Evolutionary conservation across 2,888 invertebrate species (phyloP).

Genomic region (Tinea pellionella): DNA sequence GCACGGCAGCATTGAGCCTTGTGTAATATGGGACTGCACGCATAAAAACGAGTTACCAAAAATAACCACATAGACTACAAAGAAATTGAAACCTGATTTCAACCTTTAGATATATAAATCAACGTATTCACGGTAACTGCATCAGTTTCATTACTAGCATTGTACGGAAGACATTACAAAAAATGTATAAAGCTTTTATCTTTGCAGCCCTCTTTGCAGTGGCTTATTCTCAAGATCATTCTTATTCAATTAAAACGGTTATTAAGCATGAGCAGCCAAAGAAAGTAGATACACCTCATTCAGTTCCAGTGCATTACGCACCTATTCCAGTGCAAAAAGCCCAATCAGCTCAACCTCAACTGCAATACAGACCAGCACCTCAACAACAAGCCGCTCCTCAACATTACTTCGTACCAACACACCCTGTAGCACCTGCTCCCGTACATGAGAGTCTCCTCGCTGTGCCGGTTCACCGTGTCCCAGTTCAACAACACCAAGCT

Average conservation of each 20-base stretch:
- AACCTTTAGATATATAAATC: slow-evolving; percentile 10
- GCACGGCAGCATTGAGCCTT: neutral
- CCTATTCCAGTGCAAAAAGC: slow-evolving; percentile 9
- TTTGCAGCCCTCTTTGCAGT: slow-evolving; percentile 24
- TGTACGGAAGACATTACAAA: neutral
- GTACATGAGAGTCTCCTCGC: slow-evolving; percentile 24
- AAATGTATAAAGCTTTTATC: slow-evolving; percentile 21
- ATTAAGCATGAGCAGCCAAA: slow-evolving; percentile 34
- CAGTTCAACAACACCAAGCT: slow-evolving; percentile 14
- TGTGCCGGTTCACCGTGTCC: slow-evolving; percentile 23
- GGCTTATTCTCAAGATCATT: slow-evolving; percentile 29
- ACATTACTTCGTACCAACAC: slow-evolving; percentile 23
- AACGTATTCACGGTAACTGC: neutral
- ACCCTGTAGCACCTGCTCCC: slow-evolving; percentile 23
- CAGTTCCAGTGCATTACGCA: slow-evolving; percentile 14
- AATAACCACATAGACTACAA: neutral
- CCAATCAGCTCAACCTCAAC: neutral
- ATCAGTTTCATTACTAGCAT: slow-evolving; percentile 3
- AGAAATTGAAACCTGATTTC: slow-evolving; percentile 10
- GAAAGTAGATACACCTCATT: slow-evolving; percentile 22
- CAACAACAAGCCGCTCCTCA: neutral
- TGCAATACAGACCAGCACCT: neutral
- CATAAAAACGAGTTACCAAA: slow-evolving; percentile 5
- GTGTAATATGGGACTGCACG: neutral
- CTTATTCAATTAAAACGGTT: slow-evolving; percentile 28